Evolutionary conservation across 2,797 vertebrate species (phyloP).

Genomic region (Alectoris magna): DNA sequence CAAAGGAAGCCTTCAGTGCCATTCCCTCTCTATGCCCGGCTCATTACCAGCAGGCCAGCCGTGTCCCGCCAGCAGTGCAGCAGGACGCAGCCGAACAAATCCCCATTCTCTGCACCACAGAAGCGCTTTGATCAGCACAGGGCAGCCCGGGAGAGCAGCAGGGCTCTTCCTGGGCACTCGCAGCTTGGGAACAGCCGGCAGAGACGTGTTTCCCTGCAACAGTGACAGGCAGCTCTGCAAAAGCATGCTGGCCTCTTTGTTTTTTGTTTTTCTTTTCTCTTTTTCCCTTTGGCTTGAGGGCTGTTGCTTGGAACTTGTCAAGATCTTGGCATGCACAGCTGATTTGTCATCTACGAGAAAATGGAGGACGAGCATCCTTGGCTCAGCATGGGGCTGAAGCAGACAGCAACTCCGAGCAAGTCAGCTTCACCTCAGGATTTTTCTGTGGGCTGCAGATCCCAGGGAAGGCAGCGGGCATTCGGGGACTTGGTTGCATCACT

Average conservation of each 20-base stretch:
- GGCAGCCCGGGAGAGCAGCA: background rate
- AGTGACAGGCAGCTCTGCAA: background rate
- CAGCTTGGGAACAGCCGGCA: background rate
- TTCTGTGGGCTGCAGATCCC: background rate
- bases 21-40: slow-evolving; percentile 25
- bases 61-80: background rate
- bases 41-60: slow-evolving; percentile 58
- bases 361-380: slow-evolving; percentile 61
- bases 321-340: slow-evolving; percentile 50
- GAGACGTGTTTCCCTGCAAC: rapidly evolving
- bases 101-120: slow-evolving; percentile 8
- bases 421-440: slow-evolving; percentile 1
- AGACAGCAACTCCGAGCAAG: slow-evolving; percentile 38
- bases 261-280: background rate
- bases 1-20: slow-evolving; percentile 42
- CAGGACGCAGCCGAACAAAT: slow-evolving; percentile 22
- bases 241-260: background rate
- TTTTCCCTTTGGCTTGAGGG: slow-evolving; percentile 54
- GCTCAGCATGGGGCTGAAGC: slow-evolving; percentile 60
- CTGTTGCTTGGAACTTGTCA: slow-evolving; percentile 57
- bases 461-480: background rate
- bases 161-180: background rate
- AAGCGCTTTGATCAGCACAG: slow-evolving; percentile 47
- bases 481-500: slow-evolving; percentile 20
- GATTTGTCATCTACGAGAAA: slow-evolving; percentile 61